A percentile compares a stretch with the other conserved stretches of the same genome.
phyloP scores from a whole-genome alignment of 92 coral and sea anemone genomes.

The Umimayanthus kanabou region DNA sequence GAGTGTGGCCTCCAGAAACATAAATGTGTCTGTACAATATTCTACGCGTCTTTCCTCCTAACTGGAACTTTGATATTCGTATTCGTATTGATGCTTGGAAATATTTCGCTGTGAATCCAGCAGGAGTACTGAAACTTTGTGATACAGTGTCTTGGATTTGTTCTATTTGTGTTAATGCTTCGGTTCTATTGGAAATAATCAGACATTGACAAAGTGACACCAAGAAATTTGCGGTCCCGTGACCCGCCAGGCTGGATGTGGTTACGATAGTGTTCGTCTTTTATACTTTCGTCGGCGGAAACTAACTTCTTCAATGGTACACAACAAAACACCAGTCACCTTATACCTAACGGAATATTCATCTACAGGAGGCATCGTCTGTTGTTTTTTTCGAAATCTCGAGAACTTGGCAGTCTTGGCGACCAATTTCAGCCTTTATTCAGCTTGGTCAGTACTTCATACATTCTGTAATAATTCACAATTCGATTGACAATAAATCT shows the following conservation, averaged over 20 bases:
- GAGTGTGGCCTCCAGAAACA: not conserved
- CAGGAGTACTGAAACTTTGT: not conserved
- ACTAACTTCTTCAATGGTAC: not conserved
- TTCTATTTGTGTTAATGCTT: not conserved
- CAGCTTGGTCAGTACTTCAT: not conserved
- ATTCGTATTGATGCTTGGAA: not conserved
- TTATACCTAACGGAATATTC: not conserved
- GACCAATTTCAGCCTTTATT: not conserved
- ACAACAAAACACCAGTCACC: not conserved
- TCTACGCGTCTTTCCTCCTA: not conserved
- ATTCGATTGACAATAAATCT: not conserved
- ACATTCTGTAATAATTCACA: not conserved
- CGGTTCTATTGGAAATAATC: not conserved
- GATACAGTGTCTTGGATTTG: not conserved
- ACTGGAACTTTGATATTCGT: not conserved
- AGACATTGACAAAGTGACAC: not conserved
- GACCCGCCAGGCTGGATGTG: not conserved
- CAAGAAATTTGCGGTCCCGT: not conserved
- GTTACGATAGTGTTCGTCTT: not conserved
- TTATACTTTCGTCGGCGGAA: not conserved
- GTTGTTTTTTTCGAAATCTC: not conserved
- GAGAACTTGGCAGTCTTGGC: not conserved
- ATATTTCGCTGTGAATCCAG: not conserved
- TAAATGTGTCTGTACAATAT: not conserved
- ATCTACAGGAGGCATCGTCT: slow-evolving; percentile 10